Conservation (phyloP, 2,888 invertebrate species). For the Dryocosmus kuriphilus region DNA sequence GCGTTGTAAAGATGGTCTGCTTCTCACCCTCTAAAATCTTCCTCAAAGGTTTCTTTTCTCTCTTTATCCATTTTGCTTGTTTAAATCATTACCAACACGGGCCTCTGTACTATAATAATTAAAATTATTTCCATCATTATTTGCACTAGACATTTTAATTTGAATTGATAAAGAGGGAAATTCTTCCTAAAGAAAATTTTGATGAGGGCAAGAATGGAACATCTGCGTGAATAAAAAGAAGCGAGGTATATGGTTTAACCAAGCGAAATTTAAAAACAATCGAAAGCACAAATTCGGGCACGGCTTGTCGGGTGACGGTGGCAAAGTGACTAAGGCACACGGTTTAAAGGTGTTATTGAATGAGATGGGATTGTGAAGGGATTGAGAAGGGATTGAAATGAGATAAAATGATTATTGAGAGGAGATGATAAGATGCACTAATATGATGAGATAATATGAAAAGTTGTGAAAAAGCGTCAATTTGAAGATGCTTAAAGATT, state of each 20-base stretch:
- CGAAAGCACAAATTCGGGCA: constrained; percentile 66
- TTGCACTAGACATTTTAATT: background rate
- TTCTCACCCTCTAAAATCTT: constrained; percentile 10
- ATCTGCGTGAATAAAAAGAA: constrained; percentile 23
- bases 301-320: constrained; percentile 76
- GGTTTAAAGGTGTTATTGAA: constrained; percentile 48
- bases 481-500: constrained; percentile 48
- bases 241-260: constrained; percentile 39
- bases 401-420: constrained; percentile 20
- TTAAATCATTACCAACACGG: background rate
- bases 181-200: background rate
- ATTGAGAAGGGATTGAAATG: background rate
- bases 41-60: background rate
- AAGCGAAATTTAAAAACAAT: constrained; percentile 52
- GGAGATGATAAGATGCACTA: constrained; percentile 49
- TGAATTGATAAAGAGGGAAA: background rate
- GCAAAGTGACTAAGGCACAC: constrained; percentile 61
- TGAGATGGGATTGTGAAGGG: constrained; percentile 11
- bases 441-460: constrained; percentile 17
- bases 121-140: background rate
- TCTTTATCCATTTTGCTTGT: constrained; percentile 2
- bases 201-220: background rate
- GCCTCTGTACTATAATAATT: background rate
- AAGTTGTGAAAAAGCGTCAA: constrained; percentile 33
- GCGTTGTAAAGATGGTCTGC: constrained; percentile 35